Evolutionary conservation across 2,113 vertebrate species (phyloP).

Genomic region (Cynopterus brachyotis): DNA sequence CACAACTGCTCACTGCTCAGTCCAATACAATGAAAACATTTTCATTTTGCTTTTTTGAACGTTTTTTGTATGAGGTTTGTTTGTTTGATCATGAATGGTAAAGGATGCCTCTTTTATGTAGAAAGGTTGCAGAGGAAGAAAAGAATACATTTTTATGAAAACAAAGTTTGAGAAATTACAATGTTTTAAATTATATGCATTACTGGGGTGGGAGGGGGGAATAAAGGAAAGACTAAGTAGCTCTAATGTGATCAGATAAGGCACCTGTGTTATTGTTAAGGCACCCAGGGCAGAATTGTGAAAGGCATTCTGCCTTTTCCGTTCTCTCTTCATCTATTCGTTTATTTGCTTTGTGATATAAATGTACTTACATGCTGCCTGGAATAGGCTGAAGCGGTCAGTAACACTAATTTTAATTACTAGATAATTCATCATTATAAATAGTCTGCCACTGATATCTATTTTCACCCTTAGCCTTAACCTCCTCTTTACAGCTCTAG

Average conservation of each 20-base stretch:
- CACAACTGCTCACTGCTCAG: background rate
- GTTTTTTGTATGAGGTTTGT: background rate
- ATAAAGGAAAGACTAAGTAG: background rate
- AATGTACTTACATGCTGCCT: background rate
- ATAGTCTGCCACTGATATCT: background rate
- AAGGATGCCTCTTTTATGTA: background rate
- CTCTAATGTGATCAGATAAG: background rate
- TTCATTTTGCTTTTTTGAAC: background rate
- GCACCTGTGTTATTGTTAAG: background rate
- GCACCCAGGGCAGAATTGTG: background rate
- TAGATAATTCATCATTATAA: background rate
- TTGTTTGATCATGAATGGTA: slow-evolving; percentile 10
- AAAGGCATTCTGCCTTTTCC: background rate
- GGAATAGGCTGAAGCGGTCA: background rate
- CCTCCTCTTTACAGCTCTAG: background rate
- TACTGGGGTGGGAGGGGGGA: background rate
- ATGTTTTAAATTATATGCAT: background rate
- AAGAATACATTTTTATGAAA: background rate
- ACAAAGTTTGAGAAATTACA: background rate
- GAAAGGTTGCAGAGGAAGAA: background rate
- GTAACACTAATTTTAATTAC: background rate
- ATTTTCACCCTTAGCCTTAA: too few species aligned
- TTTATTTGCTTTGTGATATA: background rate
- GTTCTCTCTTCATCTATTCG: background rate
- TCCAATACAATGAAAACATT: background rate